A percentile compares a stretch with the other conserved stretches of the same genome.
phyloP scores from a whole-genome alignment of 2,113 vertebrate species.

The Thunnus thynnus region DNA sequence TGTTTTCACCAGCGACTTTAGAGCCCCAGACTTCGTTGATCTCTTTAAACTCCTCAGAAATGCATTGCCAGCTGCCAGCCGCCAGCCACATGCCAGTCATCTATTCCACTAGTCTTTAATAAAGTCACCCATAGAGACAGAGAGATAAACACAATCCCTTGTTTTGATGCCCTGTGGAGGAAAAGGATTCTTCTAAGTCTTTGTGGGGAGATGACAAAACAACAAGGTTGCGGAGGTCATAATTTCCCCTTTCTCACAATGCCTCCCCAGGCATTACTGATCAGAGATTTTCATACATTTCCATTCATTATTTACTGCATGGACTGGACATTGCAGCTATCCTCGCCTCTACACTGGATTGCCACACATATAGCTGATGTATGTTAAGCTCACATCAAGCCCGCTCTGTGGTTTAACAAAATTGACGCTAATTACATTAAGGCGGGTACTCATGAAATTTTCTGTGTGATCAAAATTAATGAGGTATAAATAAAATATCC shows the following conservation, averaged over 20 bases:
- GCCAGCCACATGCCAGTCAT: slow-evolving; percentile 66
- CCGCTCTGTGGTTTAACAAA: slow-evolving; percentile 32
- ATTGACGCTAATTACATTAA: slow-evolving; percentile 47
- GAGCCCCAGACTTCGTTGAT: slow-evolving; percentile 60
- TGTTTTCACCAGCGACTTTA: slow-evolving; percentile 43
- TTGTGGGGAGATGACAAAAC: slow-evolving; percentile 41
- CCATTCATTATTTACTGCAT: slow-evolving; percentile 12
- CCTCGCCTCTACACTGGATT: background rate
- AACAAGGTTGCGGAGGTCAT: slow-evolving; percentile 44
- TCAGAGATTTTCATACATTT: slow-evolving; percentile 31
- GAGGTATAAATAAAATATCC: slow-evolving; percentile 65
- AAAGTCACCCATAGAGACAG: slow-evolving; percentile 66
- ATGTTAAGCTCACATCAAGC: slow-evolving; percentile 32
- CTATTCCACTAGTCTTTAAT: slow-evolving; percentile 68
- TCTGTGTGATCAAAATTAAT: slow-evolving; percentile 65
- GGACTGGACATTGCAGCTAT: background rate
- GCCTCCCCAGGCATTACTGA: background rate
- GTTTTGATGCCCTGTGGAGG: slow-evolving; percentile 68
- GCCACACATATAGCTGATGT: slow-evolving; percentile 9
- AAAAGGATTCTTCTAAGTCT: slow-evolving; percentile 48
- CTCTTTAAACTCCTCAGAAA: slow-evolving; percentile 73
- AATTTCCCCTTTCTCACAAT: slow-evolving; percentile 20
- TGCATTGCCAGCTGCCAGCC: slow-evolving; percentile 67
- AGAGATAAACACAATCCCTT: slow-evolving; percentile 73
- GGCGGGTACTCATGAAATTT: slow-evolving; percentile 54